A percentile compares a stretch with the other conserved stretches of the same genome.
Conservation (phyloP, 2,888 invertebrate species). For the Adelphocoris suturalis region DNA sequence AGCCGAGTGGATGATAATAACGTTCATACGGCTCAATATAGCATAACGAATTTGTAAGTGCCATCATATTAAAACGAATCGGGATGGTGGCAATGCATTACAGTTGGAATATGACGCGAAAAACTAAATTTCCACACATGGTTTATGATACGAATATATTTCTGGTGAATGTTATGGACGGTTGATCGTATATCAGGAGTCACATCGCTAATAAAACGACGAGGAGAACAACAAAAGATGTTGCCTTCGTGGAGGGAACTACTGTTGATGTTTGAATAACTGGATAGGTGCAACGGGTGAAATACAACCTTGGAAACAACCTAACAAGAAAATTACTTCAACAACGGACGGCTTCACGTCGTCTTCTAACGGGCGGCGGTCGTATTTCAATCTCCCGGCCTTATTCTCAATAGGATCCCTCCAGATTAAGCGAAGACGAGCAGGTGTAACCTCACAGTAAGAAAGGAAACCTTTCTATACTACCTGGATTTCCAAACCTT, state of each 20-base stretch:
- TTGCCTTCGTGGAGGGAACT: neutral
- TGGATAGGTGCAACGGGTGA: conserved; percentile 19
- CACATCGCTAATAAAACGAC: neutral
- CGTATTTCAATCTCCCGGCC: conserved; percentile 16
- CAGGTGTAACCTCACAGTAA: conserved; percentile 13
- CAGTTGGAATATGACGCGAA: too few species aligned
- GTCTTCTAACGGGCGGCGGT: conserved; percentile 31
- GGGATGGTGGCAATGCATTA: too few species aligned
- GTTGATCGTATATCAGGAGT: neutral
- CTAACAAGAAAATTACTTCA: conserved; percentile 36
- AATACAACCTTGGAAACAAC: conserved; percentile 39
- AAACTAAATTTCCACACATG: neutral
- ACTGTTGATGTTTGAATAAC: conserved; percentile 42
- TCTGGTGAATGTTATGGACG: neutral
- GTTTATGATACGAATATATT: neutral
- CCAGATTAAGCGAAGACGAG: conserved; percentile 11
- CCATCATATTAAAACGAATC: too few species aligned
- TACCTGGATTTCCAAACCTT: conserved; percentile 6
- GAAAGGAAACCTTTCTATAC: neutral
- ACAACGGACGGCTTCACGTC: conserved; percentile 36
- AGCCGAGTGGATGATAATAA: too few species aligned
- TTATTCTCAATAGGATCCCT: conserved; percentile 31
- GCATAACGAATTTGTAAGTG: too few species aligned
- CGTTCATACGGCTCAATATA: too few species aligned
- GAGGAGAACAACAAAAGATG: conserved; percentile 17